Evolutionary conservation across 2,888 invertebrate genomes (phyloP), one percentile per base, ranked within the genome.

Genomic region (Entomobrya proxima): DNA sequence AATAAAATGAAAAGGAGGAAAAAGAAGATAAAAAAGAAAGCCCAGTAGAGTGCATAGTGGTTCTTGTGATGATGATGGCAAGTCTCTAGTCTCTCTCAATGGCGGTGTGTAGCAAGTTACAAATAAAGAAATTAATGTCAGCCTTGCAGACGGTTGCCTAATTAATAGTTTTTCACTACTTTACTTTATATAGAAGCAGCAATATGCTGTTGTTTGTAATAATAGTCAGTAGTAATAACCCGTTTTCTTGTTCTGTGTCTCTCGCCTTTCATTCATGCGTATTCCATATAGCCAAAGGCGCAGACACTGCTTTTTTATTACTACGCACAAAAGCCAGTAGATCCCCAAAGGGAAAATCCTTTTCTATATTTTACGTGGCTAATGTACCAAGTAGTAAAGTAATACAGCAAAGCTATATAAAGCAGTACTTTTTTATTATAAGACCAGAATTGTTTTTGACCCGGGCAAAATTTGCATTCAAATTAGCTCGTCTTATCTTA

Each of bases 401-500:
- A 5, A 2, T 1, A n/a, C 18, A 64, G 35, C 44, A 11, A 40
- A 7, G 7, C 44, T 27, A 44, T 21, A 69, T 9, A 37, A 13
- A 9, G 58, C 13, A 58, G 58, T 27, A n/a, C n/a, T n/a, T n/a
- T n/a, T n/a, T n/a, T 76, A 55, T 58, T 76, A 58, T 44, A 78
- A 32, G 81, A 40, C 58, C 81, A 37, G 75, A 83, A 83, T 83
- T 76, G 83, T 83, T 83, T 83, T 83, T 83, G 67, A 83, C 83
- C 83, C 83, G 52, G 61, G 83, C 67, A 83, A 83, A 83, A 83
- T 83, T 83, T 83, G 83, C 83, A 83, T 83, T 83, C 83, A 83
- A 83, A 83, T 83, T 83, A 83, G 83, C 83, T 83, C 83, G 83
- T 76, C 83, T 83, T 83, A 83, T 83, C 83, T 83, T 83, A 83